Conservation (phyloP, 2,113 vertebrate genomes). For the Caretta caretta region DNA sequence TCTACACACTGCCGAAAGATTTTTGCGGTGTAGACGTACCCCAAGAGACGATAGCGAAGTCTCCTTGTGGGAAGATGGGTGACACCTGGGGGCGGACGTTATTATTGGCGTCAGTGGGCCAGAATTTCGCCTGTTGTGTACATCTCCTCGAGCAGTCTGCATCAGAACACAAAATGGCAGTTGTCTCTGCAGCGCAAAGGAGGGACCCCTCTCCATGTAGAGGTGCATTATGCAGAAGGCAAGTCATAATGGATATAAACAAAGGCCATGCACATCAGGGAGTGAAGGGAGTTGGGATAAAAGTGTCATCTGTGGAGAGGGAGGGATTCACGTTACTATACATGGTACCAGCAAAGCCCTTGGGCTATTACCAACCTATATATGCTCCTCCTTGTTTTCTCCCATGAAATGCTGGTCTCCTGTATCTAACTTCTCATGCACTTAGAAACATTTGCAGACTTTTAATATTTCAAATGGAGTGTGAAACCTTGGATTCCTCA, state of each 20-base stretch:
- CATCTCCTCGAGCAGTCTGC: background rate
- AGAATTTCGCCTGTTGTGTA: background rate
- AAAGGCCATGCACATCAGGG: background rate
- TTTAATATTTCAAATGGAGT: background rate
- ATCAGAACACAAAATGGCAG: background rate
- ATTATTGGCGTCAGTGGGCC: background rate
- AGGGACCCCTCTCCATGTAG: rapidly evolving
- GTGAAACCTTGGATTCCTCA: background rate
- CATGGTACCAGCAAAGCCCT: background rate
- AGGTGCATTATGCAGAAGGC: rapidly evolving
- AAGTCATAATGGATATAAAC: background rate
- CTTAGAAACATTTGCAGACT: background rate
- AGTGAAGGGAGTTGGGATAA: rapidly evolving
- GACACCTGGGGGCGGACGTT: rapidly evolving
- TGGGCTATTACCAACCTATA: background rate
- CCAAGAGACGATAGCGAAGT: rapidly evolving
- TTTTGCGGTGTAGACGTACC: too few relatives aligned
- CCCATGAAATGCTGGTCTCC: background rate
- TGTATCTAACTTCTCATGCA: background rate
- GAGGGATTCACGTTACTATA: rapidly evolving
- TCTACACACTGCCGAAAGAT: too few relatives aligned
- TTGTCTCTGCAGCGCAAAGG: background rate
- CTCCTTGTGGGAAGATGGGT: background rate
- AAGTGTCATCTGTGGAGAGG: background rate
- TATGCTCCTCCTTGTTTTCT: background rate